Percentiles rank a stretch among this genome's conserved stretches.
phyloP scores from a whole-genome alignment of 2,888 invertebrate genomes.

The Drosophila parthenogenetica region DNA sequence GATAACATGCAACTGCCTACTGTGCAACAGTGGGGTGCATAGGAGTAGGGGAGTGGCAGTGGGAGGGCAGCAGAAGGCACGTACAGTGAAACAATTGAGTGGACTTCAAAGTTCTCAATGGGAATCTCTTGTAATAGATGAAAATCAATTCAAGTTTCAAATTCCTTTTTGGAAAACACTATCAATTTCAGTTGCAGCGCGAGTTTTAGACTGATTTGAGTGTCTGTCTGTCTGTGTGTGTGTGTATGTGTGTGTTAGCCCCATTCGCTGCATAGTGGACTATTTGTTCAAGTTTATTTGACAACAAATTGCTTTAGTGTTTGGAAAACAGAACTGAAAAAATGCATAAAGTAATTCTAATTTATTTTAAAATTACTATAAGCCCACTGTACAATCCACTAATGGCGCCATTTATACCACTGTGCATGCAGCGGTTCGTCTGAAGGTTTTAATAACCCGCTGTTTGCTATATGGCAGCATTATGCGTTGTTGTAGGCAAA shows the following conservation, averaged over 20 bases:
- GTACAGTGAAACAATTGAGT: background rate
- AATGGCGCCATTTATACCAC: constrained; percentile 14
- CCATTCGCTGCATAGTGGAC: background rate
- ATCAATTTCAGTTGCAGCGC: constrained; percentile 2
- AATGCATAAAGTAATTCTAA: no score
- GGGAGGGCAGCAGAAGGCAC: background rate
- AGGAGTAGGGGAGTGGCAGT: background rate
- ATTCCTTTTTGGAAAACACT: constrained; percentile 17
- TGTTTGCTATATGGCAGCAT: constrained; percentile 57
- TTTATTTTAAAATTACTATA: no score
- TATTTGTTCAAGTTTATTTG: no score
- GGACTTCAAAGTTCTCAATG: constrained; percentile 1
- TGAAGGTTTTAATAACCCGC: constrained; percentile 47
- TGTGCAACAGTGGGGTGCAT: background rate
- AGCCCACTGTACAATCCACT: no score
- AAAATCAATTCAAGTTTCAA: constrained; percentile 41
- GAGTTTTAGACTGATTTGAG: background rate
- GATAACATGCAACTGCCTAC: constrained; percentile 47
- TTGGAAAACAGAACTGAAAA: no score
- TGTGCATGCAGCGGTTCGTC: constrained; percentile 23
- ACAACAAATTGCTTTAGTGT: no score
- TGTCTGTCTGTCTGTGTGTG: background rate
- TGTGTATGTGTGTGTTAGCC: background rate
- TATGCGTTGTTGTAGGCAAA: constrained; percentile 56
- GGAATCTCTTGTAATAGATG: constrained; percentile 13